Percentiles rank a stretch among this genome's conserved stretches.
Conservation (phyloP, 2,888 invertebrate species). For the Allacma fusca region DNA sequence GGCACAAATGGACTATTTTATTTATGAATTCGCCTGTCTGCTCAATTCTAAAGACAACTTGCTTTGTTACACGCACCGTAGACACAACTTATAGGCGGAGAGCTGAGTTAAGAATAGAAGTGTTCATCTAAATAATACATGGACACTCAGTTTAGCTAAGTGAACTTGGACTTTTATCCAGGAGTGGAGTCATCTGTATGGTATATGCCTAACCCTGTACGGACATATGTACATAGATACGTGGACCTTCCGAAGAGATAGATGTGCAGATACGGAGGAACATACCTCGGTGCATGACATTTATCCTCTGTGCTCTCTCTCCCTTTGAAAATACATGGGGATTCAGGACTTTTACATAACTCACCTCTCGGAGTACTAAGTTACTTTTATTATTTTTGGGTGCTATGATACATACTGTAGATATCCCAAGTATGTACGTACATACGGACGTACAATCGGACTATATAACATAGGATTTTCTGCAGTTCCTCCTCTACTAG, state of each 20-base stretch:
- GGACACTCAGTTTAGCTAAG: background rate
- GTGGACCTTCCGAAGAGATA: too few species aligned
- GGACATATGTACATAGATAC: too few species aligned
- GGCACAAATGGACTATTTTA: slow-evolving; percentile 13
- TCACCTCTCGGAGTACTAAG: slow-evolving; percentile 3
- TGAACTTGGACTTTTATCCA: background rate
- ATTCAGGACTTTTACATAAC: background rate
- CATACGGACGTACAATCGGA: too few species aligned
- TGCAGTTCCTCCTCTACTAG: too few species aligned
- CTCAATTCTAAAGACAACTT: background rate
- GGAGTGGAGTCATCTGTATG: too few species aligned
- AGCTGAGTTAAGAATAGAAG: background rate
- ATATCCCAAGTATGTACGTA: too few species aligned
- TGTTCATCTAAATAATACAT: background rate
- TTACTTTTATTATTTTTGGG: too few species aligned
- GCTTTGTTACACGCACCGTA: background rate
- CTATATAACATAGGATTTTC: too few species aligned
- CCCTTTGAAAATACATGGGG: background rate
- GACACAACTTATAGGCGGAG: too few species aligned
- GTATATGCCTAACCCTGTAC: too few species aligned
- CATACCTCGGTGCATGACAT: background rate
- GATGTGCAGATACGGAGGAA: background rate
- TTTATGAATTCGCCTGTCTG: background rate
- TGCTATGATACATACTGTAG: too few species aligned
- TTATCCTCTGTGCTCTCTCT: background rate